Evolutionary conservation across 2,113 vertebrate species (phyloP).

Genomic region (Anoplopoma fimbria): DNA sequence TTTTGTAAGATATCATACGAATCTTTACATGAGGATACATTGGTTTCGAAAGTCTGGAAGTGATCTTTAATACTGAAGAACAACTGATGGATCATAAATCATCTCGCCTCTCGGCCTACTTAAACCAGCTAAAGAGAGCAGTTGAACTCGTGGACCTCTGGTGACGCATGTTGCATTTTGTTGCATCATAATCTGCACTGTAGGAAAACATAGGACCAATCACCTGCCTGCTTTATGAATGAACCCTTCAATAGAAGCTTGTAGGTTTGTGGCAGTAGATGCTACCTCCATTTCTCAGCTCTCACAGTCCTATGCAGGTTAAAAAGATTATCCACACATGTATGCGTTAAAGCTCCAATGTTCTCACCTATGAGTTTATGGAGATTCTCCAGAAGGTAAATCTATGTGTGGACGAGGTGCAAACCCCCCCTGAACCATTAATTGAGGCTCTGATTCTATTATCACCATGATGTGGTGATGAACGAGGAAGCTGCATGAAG

Average conservation of each 20-base stretch:
- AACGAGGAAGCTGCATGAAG: conserved; percentile 12
- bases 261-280: not conserved
- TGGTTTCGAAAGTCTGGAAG: not conserved
- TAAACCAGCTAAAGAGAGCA: too few relatives aligned
- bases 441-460: conserved; percentile 22
- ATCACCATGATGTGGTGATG: conserved; percentile 6
- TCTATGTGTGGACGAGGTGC: conserved; percentile 3
- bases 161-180: not conserved
- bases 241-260: not conserved
- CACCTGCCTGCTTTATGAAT: not conserved
- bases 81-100: not conserved
- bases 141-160: not conserved
- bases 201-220: not conserved
- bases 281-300: not conserved
- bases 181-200: conserved; percentile 6
- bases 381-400: conserved; percentile 20
- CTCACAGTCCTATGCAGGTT: not conserved
- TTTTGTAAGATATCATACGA: too few relatives aligned
- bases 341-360: not conserved
- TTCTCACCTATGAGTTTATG: not conserved
- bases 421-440: conserved; percentile 34
- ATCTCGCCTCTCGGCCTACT: not conserved
- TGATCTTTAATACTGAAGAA: not conserved
- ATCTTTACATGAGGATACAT: too few relatives aligned
- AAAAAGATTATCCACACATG: not conserved